phyloP scores from a whole-genome alignment of 2,113 vertebrate species.

The Rousettus leschenaultii region DNA sequence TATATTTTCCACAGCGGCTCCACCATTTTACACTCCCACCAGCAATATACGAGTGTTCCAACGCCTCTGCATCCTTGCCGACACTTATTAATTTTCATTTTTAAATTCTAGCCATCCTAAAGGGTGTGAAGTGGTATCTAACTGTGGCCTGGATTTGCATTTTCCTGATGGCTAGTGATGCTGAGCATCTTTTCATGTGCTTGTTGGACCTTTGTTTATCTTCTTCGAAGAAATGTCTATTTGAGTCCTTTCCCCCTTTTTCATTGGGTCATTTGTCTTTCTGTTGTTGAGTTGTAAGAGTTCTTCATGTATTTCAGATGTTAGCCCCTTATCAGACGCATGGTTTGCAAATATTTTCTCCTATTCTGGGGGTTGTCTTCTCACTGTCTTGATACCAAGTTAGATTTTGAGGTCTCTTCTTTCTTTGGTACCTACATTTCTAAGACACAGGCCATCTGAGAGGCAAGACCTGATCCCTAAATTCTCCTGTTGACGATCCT shows the following conservation, averaged over 20 bases:
- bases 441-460: background rate
- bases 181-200: background rate
- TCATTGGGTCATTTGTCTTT: background rate
- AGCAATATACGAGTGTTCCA: background rate
- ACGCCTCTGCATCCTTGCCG: background rate
- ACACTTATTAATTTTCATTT: background rate
- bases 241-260: background rate
- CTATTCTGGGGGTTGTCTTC: background rate
- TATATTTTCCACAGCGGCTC: background rate
- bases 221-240: background rate
- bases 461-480: background rate
- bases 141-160: background rate
- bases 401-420: background rate
- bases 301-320: background rate
- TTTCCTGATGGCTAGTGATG: background rate
- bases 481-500: background rate
- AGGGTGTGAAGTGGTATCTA: background rate
- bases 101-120: background rate
- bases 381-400: background rate
- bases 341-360: background rate
- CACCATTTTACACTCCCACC: background rate
- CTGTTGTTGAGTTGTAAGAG: background rate
- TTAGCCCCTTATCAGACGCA: background rate
- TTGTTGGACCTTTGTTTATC: background rate
- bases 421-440: background rate